phyloP scores from a whole-genome alignment of 1,140 invertebrate genomes.

The Belonocnema kinseyi region DNA sequence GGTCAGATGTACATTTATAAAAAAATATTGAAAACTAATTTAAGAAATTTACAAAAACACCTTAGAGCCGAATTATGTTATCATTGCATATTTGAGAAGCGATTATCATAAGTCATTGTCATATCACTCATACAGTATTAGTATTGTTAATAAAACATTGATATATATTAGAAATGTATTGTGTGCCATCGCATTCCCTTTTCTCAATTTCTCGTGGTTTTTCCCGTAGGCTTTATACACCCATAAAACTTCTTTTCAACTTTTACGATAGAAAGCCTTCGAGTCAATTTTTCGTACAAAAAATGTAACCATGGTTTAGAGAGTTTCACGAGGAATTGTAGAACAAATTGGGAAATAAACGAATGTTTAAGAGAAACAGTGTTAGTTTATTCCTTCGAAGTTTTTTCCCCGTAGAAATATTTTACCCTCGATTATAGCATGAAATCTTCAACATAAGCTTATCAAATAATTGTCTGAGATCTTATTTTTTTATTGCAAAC shows the following conservation, averaged over 20 bases:
- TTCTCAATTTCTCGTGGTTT: slow-evolving; percentile 16
- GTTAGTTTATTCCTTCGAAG: no score
- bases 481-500: no score
- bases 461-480: no score
- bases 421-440: no score
- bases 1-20: not conserved
- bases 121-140: slow-evolving; percentile 9
- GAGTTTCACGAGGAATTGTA: slow-evolving; percentile 8
- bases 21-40: not conserved
- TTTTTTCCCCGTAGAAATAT: no score
- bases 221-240: slow-evolving; percentile 6
- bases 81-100: slow-evolving; percentile 6
- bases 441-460: no score
- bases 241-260: slow-evolving; percentile 10
- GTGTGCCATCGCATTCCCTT: not conserved
- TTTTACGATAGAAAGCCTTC: slow-evolving; percentile 20
- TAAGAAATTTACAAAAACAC: not conserved
- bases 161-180: slow-evolving; percentile 29
- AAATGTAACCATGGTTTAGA: slow-evolving; percentile 4
- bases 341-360: slow-evolving; percentile 13
- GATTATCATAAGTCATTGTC: slow-evolving; percentile 30
- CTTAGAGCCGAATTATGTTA: slow-evolving; percentile 18
- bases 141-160: slow-evolving; percentile 27
- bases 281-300: slow-evolving; percentile 28
- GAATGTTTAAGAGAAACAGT: slow-evolving; percentile 22